Evolutionary conservation across 2,888 invertebrate genomes (phyloP).

Genomic region (Leucophora obtusa): DNA sequence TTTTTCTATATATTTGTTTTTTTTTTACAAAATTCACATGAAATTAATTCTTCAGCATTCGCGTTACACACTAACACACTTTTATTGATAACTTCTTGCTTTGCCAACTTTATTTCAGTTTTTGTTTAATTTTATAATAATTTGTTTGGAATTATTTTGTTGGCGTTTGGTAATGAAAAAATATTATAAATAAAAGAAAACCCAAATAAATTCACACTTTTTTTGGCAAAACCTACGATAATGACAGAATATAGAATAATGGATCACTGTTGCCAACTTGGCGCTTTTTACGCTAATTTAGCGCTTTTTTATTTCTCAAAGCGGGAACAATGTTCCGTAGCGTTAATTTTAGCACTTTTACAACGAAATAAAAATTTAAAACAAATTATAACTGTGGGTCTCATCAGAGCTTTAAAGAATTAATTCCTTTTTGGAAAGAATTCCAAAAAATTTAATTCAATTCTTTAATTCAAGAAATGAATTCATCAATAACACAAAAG

Average conservation of each 20-base stretch:
- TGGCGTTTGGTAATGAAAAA: constrained; percentile 27
- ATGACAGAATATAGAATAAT: constrained; percentile 54
- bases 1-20: constrained; percentile 24
- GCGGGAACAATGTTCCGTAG: not conserved
- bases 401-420: too few relatives aligned
- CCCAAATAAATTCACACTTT: constrained; percentile 49
- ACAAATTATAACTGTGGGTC: too few relatives aligned
- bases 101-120: not conserved
- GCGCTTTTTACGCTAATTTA: too few relatives aligned
- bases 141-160: constrained; percentile 8
- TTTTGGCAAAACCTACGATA: constrained; percentile 46
- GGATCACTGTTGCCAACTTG: not conserved
- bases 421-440: too few relatives aligned
- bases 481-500: too few relatives aligned
- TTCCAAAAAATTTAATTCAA: too few relatives aligned
- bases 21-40: constrained; percentile 60
- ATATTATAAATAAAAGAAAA: constrained; percentile 50
- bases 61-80: constrained; percentile 41
- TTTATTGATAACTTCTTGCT: constrained; percentile 4
- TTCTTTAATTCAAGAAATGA: too few relatives aligned
- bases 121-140: constrained; percentile 7
- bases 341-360: not conserved
- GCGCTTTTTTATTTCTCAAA: too few relatives aligned
- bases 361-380: not conserved
- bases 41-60: constrained; percentile 50